Base-by-base conservation (phyloP, 2,113 vertebrate species). In the Gobiocypris rarus region DNA sequence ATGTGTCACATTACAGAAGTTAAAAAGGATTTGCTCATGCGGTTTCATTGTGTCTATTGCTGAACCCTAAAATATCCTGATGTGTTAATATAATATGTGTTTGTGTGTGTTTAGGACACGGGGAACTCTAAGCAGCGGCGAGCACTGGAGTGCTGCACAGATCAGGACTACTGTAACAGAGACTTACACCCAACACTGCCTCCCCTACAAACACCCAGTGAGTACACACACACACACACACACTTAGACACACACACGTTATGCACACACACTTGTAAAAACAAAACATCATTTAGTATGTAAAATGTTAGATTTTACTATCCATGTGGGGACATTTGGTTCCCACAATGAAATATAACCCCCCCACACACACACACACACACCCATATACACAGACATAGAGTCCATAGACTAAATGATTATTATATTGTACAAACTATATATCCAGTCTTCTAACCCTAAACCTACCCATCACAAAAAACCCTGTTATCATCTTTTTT, bases 61-160 rank as follows among this genome's bases (percentile, higher is more conserved):
- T 41, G 19, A 13, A 65, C 48, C 22, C 3, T 41, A 38, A 24
- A 14, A 59, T 38, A 78, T 54, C 3, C 13, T 13, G 38, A 26
- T 77, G 31, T 38, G 9, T 54, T 54, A n/a, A 24, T 81, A 9
- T 45, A 26, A 4, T 50, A 22, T 59, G 45, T 67, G 13, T 81
- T 5, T 71, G 52, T 90, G 11, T 61, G 19, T 82, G 65, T 88
- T 0, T 81, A 99, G 98, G 97, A 98, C 82, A 97, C 95, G 0
- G 94, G 95, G 45, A 95, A 95, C 88, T 93, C 95, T 14, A 95
- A 95, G 88, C 95, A 96, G 50, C 95, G 96, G 89, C 94, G 96
- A 86, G 95, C 96, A 1, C 94, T 99, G 10, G 96, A 97, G 91
- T 99, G 98, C 90, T 99, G 98, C 76, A 97, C 96, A 9, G 96